Percentiles rank a stretch among this genome's conserved stretches.
Conservation (phyloP, 2,113 vertebrate species). For the Anguilla japonica region DNA sequence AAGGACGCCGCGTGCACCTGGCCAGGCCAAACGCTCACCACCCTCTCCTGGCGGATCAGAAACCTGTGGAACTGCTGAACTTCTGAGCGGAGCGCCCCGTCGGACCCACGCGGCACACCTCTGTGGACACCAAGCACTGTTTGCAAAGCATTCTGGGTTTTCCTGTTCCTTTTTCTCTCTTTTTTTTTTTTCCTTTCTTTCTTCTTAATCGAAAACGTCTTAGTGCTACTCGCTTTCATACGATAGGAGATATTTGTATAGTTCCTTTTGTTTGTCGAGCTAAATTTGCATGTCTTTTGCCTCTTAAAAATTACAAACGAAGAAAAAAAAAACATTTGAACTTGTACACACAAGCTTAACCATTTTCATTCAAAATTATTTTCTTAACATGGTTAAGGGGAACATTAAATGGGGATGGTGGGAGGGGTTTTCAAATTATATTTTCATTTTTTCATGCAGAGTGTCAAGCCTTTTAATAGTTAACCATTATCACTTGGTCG, state of each 20-base stretch:
- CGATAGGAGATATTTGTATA: slow-evolving; percentile 72
- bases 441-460: slow-evolving; percentile 75
- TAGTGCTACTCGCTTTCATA: slow-evolving; percentile 70
- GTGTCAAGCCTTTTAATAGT: slow-evolving; percentile 86
- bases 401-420: slow-evolving; percentile 41
- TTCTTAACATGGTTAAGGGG: slow-evolving; percentile 52
- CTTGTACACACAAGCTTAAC: slow-evolving; percentile 81
- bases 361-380: slow-evolving; percentile 69
- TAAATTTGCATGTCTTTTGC: slow-evolving; percentile 85
- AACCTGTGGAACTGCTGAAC: slow-evolving; percentile 68
- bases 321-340: slow-evolving; percentile 65
- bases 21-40: slow-evolving; percentile 60
- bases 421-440: slow-evolving; percentile 36
- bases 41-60: slow-evolving; percentile 66
- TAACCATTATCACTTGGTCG: slow-evolving; percentile 62
- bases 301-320: slow-evolving; percentile 55
- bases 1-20: slow-evolving; percentile 66
- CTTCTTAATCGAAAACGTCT: slow-evolving; percentile 44
- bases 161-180: slow-evolving; percentile 12
- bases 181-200: slow-evolving; percentile 16
- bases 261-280: slow-evolving; percentile 76
- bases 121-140: slow-evolving; percentile 69
- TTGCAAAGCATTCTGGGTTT: slow-evolving; percentile 37
- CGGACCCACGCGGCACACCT: slow-evolving; percentile 73
- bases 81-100: slow-evolving; percentile 49